Base-by-base conservation (phyloP, 2,797 vertebrate genomes). In the Melanotaenia boesemani region DNA sequence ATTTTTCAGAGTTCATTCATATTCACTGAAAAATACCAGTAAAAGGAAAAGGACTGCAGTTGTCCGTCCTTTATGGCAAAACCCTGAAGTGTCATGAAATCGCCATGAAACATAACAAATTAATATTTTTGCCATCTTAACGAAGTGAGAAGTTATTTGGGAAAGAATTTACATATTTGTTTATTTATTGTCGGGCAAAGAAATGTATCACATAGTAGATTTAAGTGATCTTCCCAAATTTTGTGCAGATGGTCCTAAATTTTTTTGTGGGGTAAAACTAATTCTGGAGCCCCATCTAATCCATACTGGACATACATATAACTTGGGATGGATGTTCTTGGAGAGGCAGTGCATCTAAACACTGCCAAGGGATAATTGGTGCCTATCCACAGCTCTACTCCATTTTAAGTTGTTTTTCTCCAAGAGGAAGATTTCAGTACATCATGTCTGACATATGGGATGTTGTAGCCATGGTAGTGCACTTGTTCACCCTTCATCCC, bases 391-490 rank as follows among this genome's bases (percentile, higher is more conserved):
- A 72, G 41, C 61, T 55, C 55, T 15, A 56, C 64, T 66, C 52
- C 64, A 57, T 55, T 74, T 70, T 24, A 77, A 59, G 28, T 58
- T 32, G 16, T 79, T 72, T 59, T 68, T 44, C 32, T 61, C 46
- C 0, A 15, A 75, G 55, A 28, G 58, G 32, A 76, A 82, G 30
- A 73, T 39, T 77, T 26, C 48, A 70, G 4, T 73, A 72, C 74
- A 84, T 87, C 72, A 67, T 65, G 62, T 70, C 72, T 34, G 65
- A 86, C 86, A 88, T 84, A 84, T 80, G 81, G 76, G 78, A 77
- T 66, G 71, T 39, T 56, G 62, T 71, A 39, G 74, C 66, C 30
- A 65, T 50, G 60, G 62, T 68, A 62, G 67, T 70, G 66, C 81
- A 76, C 69, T 68, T 68, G 54, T 69, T 60, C 77, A 75, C 71